Evolutionary conservation across 2,797 vertebrate genomes (phyloP), one percentile per base, ranked within the genome.

Genomic region (Myotis findleyi): DNA sequence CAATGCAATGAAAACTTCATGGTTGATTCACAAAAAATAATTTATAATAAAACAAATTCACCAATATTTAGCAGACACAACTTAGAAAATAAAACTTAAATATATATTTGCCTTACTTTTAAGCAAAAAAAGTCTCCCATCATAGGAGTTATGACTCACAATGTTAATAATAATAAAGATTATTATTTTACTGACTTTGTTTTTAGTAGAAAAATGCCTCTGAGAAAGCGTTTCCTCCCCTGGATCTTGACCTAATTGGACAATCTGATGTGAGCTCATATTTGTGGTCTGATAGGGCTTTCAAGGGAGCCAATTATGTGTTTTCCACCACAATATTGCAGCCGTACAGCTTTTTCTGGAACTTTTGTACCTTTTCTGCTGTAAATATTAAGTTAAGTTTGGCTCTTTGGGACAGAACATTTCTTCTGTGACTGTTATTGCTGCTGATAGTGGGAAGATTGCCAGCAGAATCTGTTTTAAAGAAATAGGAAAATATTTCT

Each of bases 261-360:
- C 91, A 93, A 93, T 97, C 98, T 97, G 96, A 97, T 97, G 82
- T 96, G 87, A 97, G 93, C 91, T 97, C 96, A 95, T 98, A 97
- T 97, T 97, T 98, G 96, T 96, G 23, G 4, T 94, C 87, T 95
- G 66, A 94, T 96, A 96, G 97, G 83, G 30, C 97, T 98, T 98
- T 98, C 98, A 97, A 96, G 96, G 97, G 97, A 98, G 57, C 93
- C 92, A 98, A 97, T 98, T 98, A 97, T 73, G 10, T 96, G 77
- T 80, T 93, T 71, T 51, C 38, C 33, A 20, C 77, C 57, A 96
- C 80, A 91, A 96, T 97, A 96, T n/a, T 96, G 51, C n/a, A 93
- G 83, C 5, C 5, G 94, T 96, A 93, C 6, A 96, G 85, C 53
- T 71, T 97, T 96, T 93, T 87, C 53, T 59, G 76, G 95, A 82